These are phyloP conservation scores for Caenorhabditis auriculariae DNA, from an alignment of 2,888 invertebrate species.

Conservation along the genomic window DNA sequence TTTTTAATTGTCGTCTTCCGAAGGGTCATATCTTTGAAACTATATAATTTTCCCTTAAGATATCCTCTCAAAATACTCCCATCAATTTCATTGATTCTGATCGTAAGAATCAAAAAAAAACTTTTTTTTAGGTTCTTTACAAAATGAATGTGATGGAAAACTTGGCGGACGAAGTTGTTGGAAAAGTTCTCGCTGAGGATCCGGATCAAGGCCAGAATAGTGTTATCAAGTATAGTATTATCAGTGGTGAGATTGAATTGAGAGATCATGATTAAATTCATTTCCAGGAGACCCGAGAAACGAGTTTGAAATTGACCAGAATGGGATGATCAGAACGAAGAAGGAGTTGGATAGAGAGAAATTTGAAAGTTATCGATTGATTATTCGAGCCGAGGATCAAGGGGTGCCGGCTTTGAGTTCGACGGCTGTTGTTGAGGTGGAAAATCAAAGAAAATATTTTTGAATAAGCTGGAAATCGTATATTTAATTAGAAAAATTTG, in stretches of 20 bases:
- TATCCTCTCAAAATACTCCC: too few species aligned
- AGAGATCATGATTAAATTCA: too few species aligned
- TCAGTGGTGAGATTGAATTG: conserved; percentile 39
- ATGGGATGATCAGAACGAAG: conserved; percentile 17
- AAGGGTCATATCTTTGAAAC: too few species aligned
- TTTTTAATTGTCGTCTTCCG: too few species aligned
- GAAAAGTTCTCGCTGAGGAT: conserved; percentile 82
- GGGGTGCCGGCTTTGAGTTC: conserved; percentile 77
- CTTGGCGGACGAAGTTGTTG: conserved; percentile 12
- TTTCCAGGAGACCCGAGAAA: conserved; percentile 81
- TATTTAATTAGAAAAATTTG: too few species aligned
- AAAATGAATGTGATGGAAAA: conserved; percentile 45
- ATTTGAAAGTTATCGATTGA: conserved; percentile 73
- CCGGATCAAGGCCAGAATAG: conserved; percentile 82
- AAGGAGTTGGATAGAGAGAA: conserved; percentile 39
- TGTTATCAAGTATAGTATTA: conserved; percentile 82
- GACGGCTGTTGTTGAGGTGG: conserved; percentile 81
- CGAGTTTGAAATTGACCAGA: conserved; percentile 66
- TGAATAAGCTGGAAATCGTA: too few species aligned
- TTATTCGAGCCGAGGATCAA: conserved; percentile 82
- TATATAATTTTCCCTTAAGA: too few species aligned
- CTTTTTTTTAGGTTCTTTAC: conserved; percentile 62
- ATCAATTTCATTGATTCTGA: too few species aligned
- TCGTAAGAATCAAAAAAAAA: too few species aligned
- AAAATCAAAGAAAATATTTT: too few species aligned